Base-by-base conservation (phyloP, 2,797 vertebrate genomes). In the Mormyrops attenuatus region DNA sequence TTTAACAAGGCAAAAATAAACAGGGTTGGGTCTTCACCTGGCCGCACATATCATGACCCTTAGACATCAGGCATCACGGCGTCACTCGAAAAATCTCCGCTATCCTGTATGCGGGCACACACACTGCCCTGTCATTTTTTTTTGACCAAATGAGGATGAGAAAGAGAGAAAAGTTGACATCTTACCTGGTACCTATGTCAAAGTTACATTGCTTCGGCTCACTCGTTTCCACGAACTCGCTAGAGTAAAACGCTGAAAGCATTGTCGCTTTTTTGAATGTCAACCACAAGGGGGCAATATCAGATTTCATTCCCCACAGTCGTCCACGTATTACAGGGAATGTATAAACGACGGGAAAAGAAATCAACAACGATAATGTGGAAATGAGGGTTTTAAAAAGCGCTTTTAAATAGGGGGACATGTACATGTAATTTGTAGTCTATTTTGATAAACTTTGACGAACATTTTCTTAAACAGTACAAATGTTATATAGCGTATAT, bases 91-190 rank as follows among this genome's bases (percentile, higher is more conserved):
- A 92, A 91, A 93, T 92, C 92, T 8, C 77, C 91, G 91, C 95
- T 93, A 96, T 96, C 95, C 93, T 96, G 96, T 96, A 96, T 94
- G 92, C 91, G 53, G 90, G 90, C 94, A 95, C 94, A 95, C 94
- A 95, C 95, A 95, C 93, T 95, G 95, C 95, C 94, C 94, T 94
- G 82, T 93, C 94, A 96, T 95, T 95, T 96, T 30, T 30, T 96
- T 95, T 94, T 93, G 91, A 95, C 93, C 96, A 96, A 96, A 96
- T 13, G 53, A 44, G 86, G 38, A 52, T 34, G 17, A 44, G 86
- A 22, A 11, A 50, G 60, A 50, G 87, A 63, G 86, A 88, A 53
- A 77, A 77, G 34, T 20, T 50, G 49, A 53, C 8, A 5, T 77
- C 15, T 77, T 77, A 77, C 30, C 9, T 34, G 34, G 17, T 17